Evolutionary conservation across 1,140 invertebrate species (phyloP), one percentile per base, ranked within the genome.

Genomic region (Megalopta genalis): DNA sequence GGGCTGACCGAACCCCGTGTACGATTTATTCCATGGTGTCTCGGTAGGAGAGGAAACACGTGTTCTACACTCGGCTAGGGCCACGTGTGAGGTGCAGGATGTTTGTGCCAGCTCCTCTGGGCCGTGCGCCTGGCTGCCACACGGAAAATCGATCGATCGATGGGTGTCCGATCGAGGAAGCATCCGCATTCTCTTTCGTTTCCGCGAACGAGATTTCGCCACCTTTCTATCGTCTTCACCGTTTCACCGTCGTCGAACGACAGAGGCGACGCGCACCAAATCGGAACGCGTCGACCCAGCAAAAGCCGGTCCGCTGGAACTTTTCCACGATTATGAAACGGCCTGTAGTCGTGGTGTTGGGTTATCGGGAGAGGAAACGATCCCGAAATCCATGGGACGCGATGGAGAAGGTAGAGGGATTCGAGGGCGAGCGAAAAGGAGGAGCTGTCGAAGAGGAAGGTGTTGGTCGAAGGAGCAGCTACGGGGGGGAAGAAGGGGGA

Each of bases 31-130:
- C 49, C 46, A 52, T 23, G 76, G 39, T 68, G 75, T 77, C 76
- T 71, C 76, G 63, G 76, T 72, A 77, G 76, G 76, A 72, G 76
- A 64, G 59, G 46, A 46, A 71, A 77, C 76, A 77, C 76, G 76
- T 77, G 76, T 77, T 32, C 32, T 77, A 52, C 76, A 71, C 32
- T 64, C 76, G 18, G 46, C 25, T 52, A 23, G 39, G 59, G 68
- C 76, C 76, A 77, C 76, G 76, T 71, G 76, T 77, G 76, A 77
- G 76, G 76, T 27, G 68, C 76, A 77, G 76, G 76, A 77, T 77
- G 76, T 77, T 77, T 71, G 76, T 72, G 63, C 52, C 68, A 42
- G 32, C 76, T 71, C 68, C 23, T 46, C 68, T 21, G 32, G 18
- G 46, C 0, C 32, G 75, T 64, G 27, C 68, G 67, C 5, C 39